Percentiles rank a stretch among this genome's conserved stretches.
These are phyloP conservation scores for Protosalanx chinensis DNA, from an alignment of 2,797 vertebrate genomes.

Conservation along the genomic window DNA sequence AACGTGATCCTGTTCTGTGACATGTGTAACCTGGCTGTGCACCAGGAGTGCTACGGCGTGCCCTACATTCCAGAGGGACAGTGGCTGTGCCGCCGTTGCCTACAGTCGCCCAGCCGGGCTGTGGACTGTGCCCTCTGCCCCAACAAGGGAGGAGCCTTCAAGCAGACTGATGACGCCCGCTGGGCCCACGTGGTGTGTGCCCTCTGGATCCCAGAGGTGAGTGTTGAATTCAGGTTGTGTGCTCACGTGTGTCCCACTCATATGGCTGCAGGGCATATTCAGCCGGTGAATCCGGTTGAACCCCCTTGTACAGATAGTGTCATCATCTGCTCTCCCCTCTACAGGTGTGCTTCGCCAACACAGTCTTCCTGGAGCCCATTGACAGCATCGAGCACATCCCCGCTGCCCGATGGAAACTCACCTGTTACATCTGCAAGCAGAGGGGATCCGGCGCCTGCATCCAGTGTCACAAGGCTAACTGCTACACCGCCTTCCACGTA, in stretches of 20 bases:
- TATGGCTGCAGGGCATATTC: background rate
- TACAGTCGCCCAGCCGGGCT: conserved; percentile 94
- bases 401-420: conserved; percentile 96
- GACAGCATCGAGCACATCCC: conserved; percentile 99
- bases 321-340: conserved; percentile 1
- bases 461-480: conserved; percentile 99
- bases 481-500: conserved; percentile 98
- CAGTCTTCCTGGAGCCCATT: conserved; percentile 97
- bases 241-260: background rate
- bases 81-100: conserved; percentile 95
- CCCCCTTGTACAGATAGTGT: background rate
- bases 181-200: conserved; percentile 98
- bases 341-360: conserved; percentile 97
- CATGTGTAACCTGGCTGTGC: conserved; percentile 98
- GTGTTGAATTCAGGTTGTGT: background rate
- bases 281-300: background rate
- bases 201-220: conserved; percentile 97
- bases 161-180: conserved; percentile 96
- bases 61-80: conserved; percentile 98
- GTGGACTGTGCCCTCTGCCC: conserved; percentile 98
- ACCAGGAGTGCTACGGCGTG: conserved; percentile 98
- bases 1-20: conserved; percentile 99
- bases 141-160: conserved; percentile 98
- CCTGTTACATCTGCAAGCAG: conserved; percentile 99
- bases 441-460: conserved; percentile 96